phyloP scores from a whole-genome alignment of 35 echinoderm and acorn worm species.

The Strongylocentrotus purpuratus region DNA sequence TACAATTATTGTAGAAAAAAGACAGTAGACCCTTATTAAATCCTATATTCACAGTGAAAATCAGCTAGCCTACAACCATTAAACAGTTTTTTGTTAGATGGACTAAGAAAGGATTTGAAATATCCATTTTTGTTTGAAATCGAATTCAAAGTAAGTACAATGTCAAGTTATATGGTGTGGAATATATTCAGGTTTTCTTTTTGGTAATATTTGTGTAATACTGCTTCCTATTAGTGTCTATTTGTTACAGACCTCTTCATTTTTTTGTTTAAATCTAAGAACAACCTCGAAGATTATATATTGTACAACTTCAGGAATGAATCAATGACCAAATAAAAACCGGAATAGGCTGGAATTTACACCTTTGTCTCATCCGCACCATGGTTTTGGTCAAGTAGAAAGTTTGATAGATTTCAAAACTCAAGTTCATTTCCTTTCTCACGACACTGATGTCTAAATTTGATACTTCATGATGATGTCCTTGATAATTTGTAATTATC shows the following conservation, averaged over 20 bases:
- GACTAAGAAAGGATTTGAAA: too few relatives aligned
- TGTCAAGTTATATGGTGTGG: too few relatives aligned
- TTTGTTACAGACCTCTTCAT: too few relatives aligned
- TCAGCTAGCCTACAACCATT: too few relatives aligned
- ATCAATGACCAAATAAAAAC: neutral
- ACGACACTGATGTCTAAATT: neutral
- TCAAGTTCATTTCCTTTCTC: neutral
- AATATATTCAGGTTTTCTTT: neutral
- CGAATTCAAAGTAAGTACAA: too few relatives aligned
- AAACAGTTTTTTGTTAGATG: too few relatives aligned
- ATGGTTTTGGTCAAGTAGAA: neutral
- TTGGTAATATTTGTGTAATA: neutral
- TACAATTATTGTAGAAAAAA: too few relatives aligned
- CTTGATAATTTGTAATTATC: neutral
- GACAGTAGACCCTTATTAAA: too few relatives aligned
- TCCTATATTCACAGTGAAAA: too few relatives aligned
- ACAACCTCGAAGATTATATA: too few relatives aligned
- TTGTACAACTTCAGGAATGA: neutral
- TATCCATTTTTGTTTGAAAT: too few relatives aligned
- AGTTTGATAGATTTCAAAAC: neutral
- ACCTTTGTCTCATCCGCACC: neutral
- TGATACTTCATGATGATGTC: neutral
- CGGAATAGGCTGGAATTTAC: neutral
- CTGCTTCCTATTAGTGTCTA: neutral
- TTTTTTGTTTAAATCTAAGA: too few relatives aligned